Evolutionary conservation across 2,113 vertebrate genomes (phyloP), one percentile per base, ranked within the genome.

Genomic region (Chitala chitala): DNA sequence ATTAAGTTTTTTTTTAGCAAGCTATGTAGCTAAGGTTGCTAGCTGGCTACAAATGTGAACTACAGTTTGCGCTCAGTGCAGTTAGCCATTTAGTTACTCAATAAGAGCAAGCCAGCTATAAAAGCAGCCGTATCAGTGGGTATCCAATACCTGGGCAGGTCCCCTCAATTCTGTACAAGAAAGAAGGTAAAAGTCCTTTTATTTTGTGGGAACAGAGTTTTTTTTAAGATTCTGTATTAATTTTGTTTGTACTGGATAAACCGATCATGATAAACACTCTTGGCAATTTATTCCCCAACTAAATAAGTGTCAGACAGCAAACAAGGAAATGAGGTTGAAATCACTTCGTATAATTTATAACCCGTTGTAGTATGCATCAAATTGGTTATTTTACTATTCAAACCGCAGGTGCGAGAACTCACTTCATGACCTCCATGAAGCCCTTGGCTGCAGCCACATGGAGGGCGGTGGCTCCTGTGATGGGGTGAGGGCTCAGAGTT

Each of bases 341-440:
- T 3, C 7, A 51, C n/a, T n/a, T n/a, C n/a, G n/a, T n/a, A n/a
- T n/a, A n/a, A n/a, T n/a, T n/a, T n/a, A n/a, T n/a, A n/a, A n/a
- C n/a, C n/a, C n/a, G n/a, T n/a, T n/a, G n/a, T n/a, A n/a, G n/a
- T n/a, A n/a, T n/a, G n/a, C n/a, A n/a, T n/a, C n/a, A n/a, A n/a
- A n/a, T n/a, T n/a, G n/a, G n/a, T n/a, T n/a, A n/a, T n/a, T 46
- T 65, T 42, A 13, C 15, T 2, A 1, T 20, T n/a, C 12, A 5
- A 0, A 3, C 29, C 58, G 15, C 58, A 38, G 31, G 54, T 17
- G 31, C 42, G n/a, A n/a, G n/a, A 36, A 76, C 90, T 91, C 80
- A 92, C 91, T 92, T 92, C 63, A 91, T 81, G 81, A 92, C 91
- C 85, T 92, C 89, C 0, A 91, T 89, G 86, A 91, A 92, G 75